A percentile compares a stretch with the other conserved stretches of the same genome.
Evolutionary conservation across 2,113 vertebrate genomes (phyloP).

Genomic region (Poecile atricapillus): DNA sequence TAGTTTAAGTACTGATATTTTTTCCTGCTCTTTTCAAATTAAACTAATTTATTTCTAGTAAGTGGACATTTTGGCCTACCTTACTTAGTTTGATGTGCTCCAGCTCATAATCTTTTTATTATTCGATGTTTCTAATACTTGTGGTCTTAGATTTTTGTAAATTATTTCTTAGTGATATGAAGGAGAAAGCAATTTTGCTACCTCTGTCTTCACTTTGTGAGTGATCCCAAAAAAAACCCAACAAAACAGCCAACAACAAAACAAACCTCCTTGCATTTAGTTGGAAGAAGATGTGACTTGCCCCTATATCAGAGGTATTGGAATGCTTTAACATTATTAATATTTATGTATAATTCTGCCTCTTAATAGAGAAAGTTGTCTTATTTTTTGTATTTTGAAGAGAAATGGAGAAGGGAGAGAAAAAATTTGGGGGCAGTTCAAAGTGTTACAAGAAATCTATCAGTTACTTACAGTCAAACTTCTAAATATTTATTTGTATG

Average conservation of each 20-base stretch:
- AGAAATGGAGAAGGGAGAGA: not conserved
- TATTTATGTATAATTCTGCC: not conserved
- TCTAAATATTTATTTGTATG: not conserved
- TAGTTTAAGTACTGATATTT: not conserved
- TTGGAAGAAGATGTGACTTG: not conserved
- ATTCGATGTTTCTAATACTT: conserved; percentile 17
- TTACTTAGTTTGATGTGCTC: not conserved
- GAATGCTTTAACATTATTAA: not conserved
- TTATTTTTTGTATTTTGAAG: not conserved
- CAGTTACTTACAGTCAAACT: not conserved
- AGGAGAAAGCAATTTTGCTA: not conserved
- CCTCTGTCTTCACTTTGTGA: not conserved
- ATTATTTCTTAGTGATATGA: not conserved
- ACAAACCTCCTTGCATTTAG: fast-evolving
- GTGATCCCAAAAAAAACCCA: not conserved
- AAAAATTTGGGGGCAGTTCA: not conserved
- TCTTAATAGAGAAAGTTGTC: not conserved
- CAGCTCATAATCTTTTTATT: conserved; percentile 15
- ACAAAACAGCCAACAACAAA: not conserved
- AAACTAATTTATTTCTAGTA: not conserved
- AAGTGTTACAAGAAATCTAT: not conserved
- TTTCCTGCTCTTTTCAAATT: not conserved
- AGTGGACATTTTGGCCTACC: not conserved
- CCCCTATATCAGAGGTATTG: not conserved
- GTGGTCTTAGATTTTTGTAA: conserved; percentile 8